Base-by-base conservation (phyloP, 2,888 invertebrate genomes). In the Nomada fucata region DNA sequence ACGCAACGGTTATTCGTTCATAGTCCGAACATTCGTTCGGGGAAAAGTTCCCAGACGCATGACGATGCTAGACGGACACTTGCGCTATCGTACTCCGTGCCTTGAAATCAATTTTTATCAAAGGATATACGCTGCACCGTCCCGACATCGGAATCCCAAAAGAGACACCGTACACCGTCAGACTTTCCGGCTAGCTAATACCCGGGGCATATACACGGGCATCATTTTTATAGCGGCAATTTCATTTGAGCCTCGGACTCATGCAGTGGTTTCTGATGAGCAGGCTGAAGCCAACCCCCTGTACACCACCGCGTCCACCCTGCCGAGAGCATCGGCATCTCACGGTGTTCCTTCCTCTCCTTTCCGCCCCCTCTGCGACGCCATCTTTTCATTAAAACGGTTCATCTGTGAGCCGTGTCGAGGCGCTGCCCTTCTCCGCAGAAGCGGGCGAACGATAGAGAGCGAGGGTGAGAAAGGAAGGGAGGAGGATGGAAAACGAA, bases 181-280 rank as follows among this genome's bases (percentile, higher is more conserved):
- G 70, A 55, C 76, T 75, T 82, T 68, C 85, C 83, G 79, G 84
- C 76, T 84, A 90, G 89, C 91, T 91, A 92, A 92, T 92, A 92
- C 92, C 89, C 88, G 74, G 84, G 88, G 88, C 90, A 89, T 91
- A 91, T 92, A 91, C 92, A 91, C 92, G 88, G 88, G 89, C 91
- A 92, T 92, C 92, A 92, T 92, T 92, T 92, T 93, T 92, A 92
- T 92, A 92, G 91, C 91, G 88, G 92, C 92, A 92, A 93, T 93
- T 93, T 92, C 93, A 93, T 93, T 93, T 92, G 92, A 92, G 92
- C 92, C 90, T 88, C 89, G 92, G 36, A 89, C 91, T 91, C 93
- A 93, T 93, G 92, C 93, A 92, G 91, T 92, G 92, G 88, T 92
- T 93, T 92, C 91, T 92, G 93, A 93, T 93, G 93, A 92, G 92